phyloP scores from a whole-genome alignment of 2,888 invertebrate genomes.

The Pachycephus smyrnensis region DNA sequence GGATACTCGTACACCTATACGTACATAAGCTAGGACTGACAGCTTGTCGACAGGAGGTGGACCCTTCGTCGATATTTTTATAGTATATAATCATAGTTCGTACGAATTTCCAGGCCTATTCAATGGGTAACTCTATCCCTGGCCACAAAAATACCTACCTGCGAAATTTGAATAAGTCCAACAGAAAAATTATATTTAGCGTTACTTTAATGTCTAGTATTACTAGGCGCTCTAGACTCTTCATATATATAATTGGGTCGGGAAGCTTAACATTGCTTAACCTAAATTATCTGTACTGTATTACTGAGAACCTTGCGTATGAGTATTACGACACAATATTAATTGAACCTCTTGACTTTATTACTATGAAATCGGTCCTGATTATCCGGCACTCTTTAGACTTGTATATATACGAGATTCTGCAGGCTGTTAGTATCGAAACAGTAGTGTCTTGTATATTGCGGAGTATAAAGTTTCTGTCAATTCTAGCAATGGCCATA shows the following conservation, averaged over 20 bases:
- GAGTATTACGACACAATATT: background rate
- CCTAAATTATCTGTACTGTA: background rate
- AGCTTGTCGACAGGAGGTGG: constrained; percentile 43
- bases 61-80: constrained; percentile 31
- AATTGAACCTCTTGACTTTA: background rate
- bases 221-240: background rate
- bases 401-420: background rate
- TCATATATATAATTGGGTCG: background rate
- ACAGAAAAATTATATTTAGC: constrained; percentile 33
- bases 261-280: background rate
- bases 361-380: background rate
- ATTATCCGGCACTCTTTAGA: background rate
- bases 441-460: background rate
- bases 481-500: background rate
- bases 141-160: background rate
- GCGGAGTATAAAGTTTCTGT: background rate
- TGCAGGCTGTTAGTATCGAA: background rate
- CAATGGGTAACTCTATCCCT: background rate
- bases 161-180: background rate
- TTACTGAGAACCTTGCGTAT: background rate
- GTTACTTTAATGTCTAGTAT: constrained; percentile 12
- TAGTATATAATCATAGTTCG: constrained; percentile 28
- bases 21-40: constrained; percentile 15
- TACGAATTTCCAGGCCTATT: background rate
- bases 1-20: background rate